Evolutionary conservation across 2,113 vertebrate species (phyloP).

Genomic region (Budorcas taxicolor): DNA sequence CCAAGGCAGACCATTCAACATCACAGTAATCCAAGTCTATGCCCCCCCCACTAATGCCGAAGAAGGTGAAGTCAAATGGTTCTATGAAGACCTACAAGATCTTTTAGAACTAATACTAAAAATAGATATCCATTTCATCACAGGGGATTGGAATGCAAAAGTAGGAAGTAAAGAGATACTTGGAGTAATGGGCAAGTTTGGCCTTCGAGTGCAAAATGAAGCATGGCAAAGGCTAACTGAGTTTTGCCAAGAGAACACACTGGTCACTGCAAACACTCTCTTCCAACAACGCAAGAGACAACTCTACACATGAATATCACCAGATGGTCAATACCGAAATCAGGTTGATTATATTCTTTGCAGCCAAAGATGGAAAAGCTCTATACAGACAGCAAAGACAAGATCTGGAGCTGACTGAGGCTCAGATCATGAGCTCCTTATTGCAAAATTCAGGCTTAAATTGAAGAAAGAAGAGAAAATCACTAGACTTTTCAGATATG

Average conservation of each 20-base stretch:
- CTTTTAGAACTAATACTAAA: not conserved
- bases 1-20: not conserved
- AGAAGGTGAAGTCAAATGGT: not conserved
- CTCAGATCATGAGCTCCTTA: not conserved
- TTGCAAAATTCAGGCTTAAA: not conserved
- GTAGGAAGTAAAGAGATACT: not conserved
- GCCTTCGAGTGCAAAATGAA: not conserved
- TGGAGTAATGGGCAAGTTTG: not conserved
- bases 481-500: not conserved
- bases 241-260: not conserved
- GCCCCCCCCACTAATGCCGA: not conserved
- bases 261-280: not conserved
- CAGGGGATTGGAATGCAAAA: not conserved
- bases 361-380: not conserved
- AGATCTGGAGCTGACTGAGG: not conserved
- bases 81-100: not conserved
- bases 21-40: not conserved
- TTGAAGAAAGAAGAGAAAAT: not conserved
- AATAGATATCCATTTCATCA: not conserved
- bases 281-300: not conserved
- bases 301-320: not conserved
- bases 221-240: not conserved
- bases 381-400: not conserved
- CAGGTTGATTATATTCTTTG: not conserved
- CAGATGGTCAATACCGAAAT: not conserved